These are phyloP conservation scores for Halocynthia roretzi DNA, from an alignment of 23 tunicate genomes.

Conservation along the genomic window DNA sequence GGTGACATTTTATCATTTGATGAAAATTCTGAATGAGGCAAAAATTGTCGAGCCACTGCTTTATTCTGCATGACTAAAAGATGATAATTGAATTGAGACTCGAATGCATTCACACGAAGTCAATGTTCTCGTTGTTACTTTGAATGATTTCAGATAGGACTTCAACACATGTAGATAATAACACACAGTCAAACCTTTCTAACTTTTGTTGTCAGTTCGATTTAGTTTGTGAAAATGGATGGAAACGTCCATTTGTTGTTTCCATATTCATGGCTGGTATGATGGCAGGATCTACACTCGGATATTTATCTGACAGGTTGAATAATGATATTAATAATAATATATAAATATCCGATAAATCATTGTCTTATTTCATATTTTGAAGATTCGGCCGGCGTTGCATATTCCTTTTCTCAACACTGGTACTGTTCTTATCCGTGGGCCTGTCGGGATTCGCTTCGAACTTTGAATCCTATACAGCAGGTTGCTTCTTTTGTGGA, in stretches of 20 bases:
- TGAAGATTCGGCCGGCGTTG: slow-evolving; percentile 25
- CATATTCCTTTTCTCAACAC: slow-evolving; percentile 11
- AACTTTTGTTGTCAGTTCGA: slow-evolving; percentile 16
- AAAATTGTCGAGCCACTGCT: too few relatives aligned
- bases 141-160: too few relatives aligned
- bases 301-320: slow-evolving; percentile 29
- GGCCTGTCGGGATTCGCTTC: not conserved
- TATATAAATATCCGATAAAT: not conserved
- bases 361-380: not conserved
- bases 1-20: too few relatives aligned
- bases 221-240: slow-evolving; percentile 16
- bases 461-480: slow-evolving; percentile 1
- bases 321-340: not conserved
- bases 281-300: not conserved
- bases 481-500: slow-evolving; percentile 10
- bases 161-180: too few relatives aligned
- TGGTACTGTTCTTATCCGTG: not conserved
- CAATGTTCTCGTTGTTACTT: too few relatives aligned
- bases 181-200: too few relatives aligned
- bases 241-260: slow-evolving; percentile 6
- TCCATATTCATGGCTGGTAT: slow-evolving; percentile 20
- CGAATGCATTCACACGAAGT: too few relatives aligned
- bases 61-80: too few relatives aligned
- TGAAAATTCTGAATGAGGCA: too few relatives aligned
- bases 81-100: too few relatives aligned